A percentile compares a stretch with the other conserved stretches of the same genome.
Conservation (phyloP, 1,140 invertebrate species). For the Cherax quadricarinatus region DNA sequence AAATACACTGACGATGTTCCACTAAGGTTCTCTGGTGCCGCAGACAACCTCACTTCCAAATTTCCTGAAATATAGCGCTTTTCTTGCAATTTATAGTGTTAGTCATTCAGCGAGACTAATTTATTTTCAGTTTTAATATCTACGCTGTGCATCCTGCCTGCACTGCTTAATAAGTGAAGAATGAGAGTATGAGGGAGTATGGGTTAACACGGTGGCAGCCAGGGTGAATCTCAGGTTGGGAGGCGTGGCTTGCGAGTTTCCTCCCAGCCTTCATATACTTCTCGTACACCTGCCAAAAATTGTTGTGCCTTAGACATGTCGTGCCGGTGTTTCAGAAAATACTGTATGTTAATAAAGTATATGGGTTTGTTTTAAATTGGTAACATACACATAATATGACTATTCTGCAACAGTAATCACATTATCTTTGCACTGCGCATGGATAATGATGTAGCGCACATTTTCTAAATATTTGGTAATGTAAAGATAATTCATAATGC, state of each 20-base stretch:
- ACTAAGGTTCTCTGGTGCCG: not conserved
- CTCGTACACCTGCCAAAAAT: not conserved
- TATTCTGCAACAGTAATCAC: too few relatives aligned
- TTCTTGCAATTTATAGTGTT: not conserved
- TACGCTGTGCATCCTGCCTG: not conserved
- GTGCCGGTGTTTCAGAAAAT: too few relatives aligned
- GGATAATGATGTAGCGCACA: too few relatives aligned
- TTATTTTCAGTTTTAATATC: not conserved
- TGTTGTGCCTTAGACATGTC: not conserved
- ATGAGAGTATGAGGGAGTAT: not conserved
- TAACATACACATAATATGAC: too few relatives aligned
- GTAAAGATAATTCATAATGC: too few relatives aligned
- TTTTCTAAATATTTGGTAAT: too few relatives aligned
- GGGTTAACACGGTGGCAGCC: not conserved
- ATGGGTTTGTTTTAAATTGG: too few relatives aligned
- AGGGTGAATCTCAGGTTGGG: not conserved
- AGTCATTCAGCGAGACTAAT: not conserved
- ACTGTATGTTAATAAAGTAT: too few relatives aligned
- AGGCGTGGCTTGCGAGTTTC: constrained; percentile 1
- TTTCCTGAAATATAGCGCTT: not conserved
- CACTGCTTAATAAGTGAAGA: not conserved
- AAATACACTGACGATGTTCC: not conserved
- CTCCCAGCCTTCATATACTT: not conserved
- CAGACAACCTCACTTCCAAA: not conserved
- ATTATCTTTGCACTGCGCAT: too few relatives aligned